Conservation (phyloP, 2,113 vertebrate species). For the Pseudopipra pipra region DNA sequence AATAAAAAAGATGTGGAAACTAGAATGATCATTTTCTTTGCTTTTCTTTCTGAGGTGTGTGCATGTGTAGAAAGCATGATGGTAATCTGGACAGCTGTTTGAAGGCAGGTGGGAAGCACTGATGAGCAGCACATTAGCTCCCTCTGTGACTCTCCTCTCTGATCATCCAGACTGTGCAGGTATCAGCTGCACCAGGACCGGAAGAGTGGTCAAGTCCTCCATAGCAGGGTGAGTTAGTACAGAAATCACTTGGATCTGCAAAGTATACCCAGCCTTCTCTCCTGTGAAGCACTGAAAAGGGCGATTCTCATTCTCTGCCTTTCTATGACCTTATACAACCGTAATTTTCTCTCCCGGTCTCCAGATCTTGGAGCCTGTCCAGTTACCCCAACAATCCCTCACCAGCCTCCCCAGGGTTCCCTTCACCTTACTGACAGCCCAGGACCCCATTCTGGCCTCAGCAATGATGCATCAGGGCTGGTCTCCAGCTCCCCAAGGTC, state of each 20-base stretch:
- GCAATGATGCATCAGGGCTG: neutral
- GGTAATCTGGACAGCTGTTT: neutral
- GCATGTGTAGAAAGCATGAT: neutral
- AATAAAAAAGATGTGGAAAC: neutral
- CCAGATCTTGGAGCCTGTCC: neutral
- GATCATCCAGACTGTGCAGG: neutral
- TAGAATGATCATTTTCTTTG: neutral
- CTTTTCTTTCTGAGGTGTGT: neutral
- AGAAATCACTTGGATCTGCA: neutral
- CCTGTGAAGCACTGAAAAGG: neutral
- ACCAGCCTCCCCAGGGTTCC: rapidly evolving
- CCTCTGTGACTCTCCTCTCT: neutral
- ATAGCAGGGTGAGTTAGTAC: neutral
- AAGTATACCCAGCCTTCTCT: neutral
- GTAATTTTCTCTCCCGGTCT: neutral
- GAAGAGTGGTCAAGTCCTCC: neutral
- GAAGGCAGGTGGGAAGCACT: neutral
- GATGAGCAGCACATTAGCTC: neutral
- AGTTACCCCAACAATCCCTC: neutral
- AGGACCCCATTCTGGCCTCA: neutral
- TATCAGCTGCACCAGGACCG: neutral
- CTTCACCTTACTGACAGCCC: neutral
- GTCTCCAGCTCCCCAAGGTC: neutral
- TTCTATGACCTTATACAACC: neutral
- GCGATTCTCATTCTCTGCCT: neutral